Evolutionary conservation across 1,140 invertebrate genomes (phyloP), one percentile per base, ranked within the genome.

Genomic region (Nephila pilipes): DNA sequence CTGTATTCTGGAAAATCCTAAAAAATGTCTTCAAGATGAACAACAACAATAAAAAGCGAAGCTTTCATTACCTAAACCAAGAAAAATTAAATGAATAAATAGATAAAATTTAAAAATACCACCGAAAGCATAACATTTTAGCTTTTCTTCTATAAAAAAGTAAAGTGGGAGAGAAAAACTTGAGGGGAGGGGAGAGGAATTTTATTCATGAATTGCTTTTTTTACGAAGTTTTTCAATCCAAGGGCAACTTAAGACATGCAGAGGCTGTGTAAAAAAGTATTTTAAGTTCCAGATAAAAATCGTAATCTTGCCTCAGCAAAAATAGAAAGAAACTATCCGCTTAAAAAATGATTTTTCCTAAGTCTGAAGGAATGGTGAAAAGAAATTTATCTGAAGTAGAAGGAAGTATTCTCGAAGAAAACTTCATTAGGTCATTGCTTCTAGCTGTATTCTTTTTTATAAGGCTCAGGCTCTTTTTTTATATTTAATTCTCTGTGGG

Each of bases 361-460:
- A 32, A 75, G 69, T 75, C 25, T 29, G 25, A 75, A 16, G 69
- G 69, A 75, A 65, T 25, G 22, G 25, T 65, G 63, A 65, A 75
- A 75, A 75, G 25, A 75, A 75, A 75, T 75, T 75, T 75, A 75
- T 75, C 69, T 75, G 29, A 75, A 75, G 14, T 75, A 32, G 65
- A 32, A 20, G 69, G 69, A 75, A 12, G 29, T 75, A 75, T 75
- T 75, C 69, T 75, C 69, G 14, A 75, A 75, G 69, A 75, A 75
- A 75, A 75, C 25, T 75, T 75, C 69, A 75, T 75, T 75, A 75
- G 46, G 32, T 29, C 69, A 75, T 75, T 75, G 69, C 69, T 75
- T 32, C 69, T 75, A 75, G 29, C 29, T 75, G 29, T 32, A 75
- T 36, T 75, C 18, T 18, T 32, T 32, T 75, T 18, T 20, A 32